Evolutionary conservation across 2,888 invertebrate species (phyloP), one percentile per base, ranked within the genome.

Genomic region (Megaustenia siamemsis): DNA sequence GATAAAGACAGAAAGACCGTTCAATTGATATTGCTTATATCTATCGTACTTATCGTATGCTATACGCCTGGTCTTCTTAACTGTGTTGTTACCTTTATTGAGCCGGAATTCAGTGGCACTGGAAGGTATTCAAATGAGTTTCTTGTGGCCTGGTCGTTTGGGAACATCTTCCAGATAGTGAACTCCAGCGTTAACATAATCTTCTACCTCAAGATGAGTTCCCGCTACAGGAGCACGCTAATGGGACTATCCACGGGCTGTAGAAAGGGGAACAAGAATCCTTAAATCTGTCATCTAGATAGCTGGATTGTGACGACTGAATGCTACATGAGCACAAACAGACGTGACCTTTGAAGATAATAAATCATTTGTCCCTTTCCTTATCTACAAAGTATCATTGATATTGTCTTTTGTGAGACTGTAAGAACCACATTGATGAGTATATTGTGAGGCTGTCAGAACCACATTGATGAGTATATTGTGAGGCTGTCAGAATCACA

Each of bases 171-270:
- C 21, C 56, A 76, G 38, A 56, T 56, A 0, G 76, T 76, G 53
- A 76, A 76, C 56, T 76, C 76, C 12, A 76, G 76, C 35, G n/a
- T 76, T 10, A 76, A 76, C 28, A 76, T 76, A 6, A 28, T 76
- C 38, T 76, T 76, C 56, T 76, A 24, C n/a, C 56, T 56, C n/a
- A 76, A 32, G n/a, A 76, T 76, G 76, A 76, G 76, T 24, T 56
- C 76, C 5, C 32, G 38, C 0, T 76, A 76, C 12, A 53, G 76
- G 24, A 38, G 35, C 35, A 43, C 56, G 0, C 24, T 76, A 6
- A 38, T 38, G 5, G 76, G 56, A 35, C 35, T 76, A 28, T 32
- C 38, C 1, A 21, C 28, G 18, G 2, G 35, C 18, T n/a, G 56
- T 38, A 76, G 24, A 38, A 76, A 73, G 15, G n/a, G n/a, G n/a